A percentile compares a stretch with the other conserved stretches of the same genome.
These are phyloP conservation scores for Euproctis similis DNA, from an alignment of 2,888 invertebrate genomes.

Conservation along the genomic window DNA sequence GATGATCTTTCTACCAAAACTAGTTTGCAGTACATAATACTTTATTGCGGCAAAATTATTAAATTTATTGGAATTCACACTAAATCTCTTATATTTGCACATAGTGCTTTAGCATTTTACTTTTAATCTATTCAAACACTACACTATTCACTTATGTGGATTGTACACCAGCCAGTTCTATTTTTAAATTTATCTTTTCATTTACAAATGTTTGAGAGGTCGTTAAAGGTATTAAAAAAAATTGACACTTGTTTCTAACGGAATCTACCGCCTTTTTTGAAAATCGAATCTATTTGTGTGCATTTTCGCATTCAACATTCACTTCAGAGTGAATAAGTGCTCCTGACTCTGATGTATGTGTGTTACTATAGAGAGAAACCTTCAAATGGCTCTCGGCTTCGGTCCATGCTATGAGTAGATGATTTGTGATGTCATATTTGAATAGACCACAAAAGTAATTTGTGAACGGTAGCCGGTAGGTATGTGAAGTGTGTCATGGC, in stretches of 20 bases:
- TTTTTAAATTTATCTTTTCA: too few relatives aligned
- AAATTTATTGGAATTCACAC: conserved; percentile 22
- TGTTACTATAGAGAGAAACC: conserved; percentile 29
- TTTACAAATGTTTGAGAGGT: too few relatives aligned
- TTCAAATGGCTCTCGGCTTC: conserved; percentile 12
- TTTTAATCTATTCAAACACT: conserved; percentile 35
- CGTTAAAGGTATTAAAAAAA: too few relatives aligned
- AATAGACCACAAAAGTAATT: conserved; percentile 17
- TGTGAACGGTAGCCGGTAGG: too few relatives aligned
- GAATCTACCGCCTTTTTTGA: too few relatives aligned
- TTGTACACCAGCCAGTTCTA: too few relatives aligned
- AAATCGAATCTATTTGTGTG: neutral
- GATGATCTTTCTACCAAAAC: conserved; percentile 28
- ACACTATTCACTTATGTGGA: too few relatives aligned
- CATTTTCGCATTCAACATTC: too few relatives aligned
- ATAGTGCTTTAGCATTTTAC: conserved; percentile 34
- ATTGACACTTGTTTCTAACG: too few relatives aligned
- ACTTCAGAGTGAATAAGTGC: conserved; percentile 21
- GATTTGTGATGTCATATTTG: conserved; percentile 21
- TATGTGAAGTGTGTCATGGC: too few relatives aligned
- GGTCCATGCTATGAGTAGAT: conserved; percentile 28
- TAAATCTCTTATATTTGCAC: conserved; percentile 29
- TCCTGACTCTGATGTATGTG: conserved; percentile 17
- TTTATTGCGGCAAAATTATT: too few relatives aligned
- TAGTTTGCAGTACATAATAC: too few relatives aligned